These are phyloP conservation scores for Delia radicum DNA, from an alignment of 1,140 invertebrate genomes.

Conservation along the genomic window DNA sequence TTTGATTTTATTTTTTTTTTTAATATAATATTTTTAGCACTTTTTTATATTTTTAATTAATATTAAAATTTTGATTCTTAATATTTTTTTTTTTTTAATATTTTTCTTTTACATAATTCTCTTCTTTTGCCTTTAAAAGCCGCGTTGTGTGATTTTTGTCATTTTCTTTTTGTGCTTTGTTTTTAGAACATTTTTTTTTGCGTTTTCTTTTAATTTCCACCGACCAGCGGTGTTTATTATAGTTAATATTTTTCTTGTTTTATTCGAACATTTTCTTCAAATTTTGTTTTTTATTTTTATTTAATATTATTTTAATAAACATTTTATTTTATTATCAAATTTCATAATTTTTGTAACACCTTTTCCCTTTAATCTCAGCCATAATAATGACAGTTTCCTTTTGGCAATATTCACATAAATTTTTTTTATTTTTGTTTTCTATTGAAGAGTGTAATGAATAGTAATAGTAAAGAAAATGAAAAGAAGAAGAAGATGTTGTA, in stretches of 20 bases:
- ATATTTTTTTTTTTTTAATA: background rate
- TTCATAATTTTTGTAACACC: background rate
- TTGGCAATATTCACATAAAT: background rate
- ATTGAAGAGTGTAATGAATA: background rate
- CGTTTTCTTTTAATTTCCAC: background rate
- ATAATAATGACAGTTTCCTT: background rate
- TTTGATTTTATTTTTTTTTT: background rate
- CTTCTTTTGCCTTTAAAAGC: background rate
- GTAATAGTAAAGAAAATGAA: background rate
- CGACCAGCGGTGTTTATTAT: background rate
- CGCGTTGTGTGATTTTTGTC: background rate
- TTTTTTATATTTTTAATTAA: too few relatives aligned
- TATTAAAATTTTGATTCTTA: background rate
- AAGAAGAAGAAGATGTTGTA: background rate
- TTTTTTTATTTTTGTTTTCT: background rate
- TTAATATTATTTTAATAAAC: background rate
- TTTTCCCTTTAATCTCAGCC: background rate
- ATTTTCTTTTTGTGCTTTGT: background rate
- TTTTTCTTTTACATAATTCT: constrained; percentile 18
- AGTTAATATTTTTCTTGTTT: background rate
- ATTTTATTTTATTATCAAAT: background rate
- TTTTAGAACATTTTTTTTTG: background rate
- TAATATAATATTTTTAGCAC: background rate
- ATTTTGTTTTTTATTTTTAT: background rate
- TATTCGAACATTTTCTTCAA: background rate